phyloP scores from a whole-genome alignment of 2,888 invertebrate genomes.

The Lithophane ornitopus region DNA sequence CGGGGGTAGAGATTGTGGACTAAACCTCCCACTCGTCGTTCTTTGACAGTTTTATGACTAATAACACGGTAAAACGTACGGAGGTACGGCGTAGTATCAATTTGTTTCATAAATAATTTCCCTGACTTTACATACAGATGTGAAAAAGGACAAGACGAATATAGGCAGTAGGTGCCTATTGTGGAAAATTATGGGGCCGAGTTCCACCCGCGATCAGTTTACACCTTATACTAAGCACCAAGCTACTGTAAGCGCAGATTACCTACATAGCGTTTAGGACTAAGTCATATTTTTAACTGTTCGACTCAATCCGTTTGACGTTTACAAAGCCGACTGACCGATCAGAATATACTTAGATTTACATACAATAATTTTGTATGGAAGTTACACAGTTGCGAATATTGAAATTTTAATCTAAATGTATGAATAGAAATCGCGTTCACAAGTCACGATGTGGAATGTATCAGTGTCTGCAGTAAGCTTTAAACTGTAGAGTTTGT shows the following conservation, averaged over 20 bases:
- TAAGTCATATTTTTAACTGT: slow-evolving; percentile 62
- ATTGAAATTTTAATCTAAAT: slow-evolving; percentile 24
- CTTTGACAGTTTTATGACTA: neutral
- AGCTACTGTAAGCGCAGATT: slow-evolving; percentile 45
- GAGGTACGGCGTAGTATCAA: too few species aligned
- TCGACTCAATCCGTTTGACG: slow-evolving; percentile 56
- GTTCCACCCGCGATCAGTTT: slow-evolving; percentile 15
- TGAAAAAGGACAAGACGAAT: neutral
- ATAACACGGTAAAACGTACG: neutral
- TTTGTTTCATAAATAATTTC: neutral
- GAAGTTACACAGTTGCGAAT: slow-evolving; percentile 15
- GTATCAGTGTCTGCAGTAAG: slow-evolving; percentile 3
- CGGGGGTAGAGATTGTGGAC: too few species aligned
- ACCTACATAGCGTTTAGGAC: slow-evolving; percentile 31
- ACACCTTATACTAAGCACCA: neutral
- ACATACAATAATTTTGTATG: slow-evolving; percentile 53
- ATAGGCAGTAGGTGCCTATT: neutral
- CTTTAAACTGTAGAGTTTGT: slow-evolving; percentile 10
- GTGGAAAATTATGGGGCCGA: neutral
- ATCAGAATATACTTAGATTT: slow-evolving; percentile 42
- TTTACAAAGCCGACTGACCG: slow-evolving; percentile 60
- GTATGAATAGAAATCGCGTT: slow-evolving; percentile 45
- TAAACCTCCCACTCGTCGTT: neutral
- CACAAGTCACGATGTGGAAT: slow-evolving; percentile 49
- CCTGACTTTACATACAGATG: too few species aligned